Conservation (phyloP, 2,888 invertebrate species). For the Amiota mariae region DNA sequence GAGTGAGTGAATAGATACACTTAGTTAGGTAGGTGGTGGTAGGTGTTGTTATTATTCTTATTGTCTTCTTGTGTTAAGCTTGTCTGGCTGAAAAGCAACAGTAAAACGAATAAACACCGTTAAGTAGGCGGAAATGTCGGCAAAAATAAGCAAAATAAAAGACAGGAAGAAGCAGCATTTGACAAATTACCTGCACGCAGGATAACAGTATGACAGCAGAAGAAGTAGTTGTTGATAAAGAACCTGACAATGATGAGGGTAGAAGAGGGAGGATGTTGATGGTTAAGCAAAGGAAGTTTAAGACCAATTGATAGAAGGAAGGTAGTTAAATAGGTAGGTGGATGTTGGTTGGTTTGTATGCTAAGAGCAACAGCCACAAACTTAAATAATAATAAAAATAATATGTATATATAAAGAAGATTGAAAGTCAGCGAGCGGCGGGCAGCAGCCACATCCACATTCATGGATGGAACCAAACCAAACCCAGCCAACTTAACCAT, state of each 20-base stretch:
- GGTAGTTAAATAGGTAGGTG: no score
- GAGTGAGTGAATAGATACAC: neutral
- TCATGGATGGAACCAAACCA: no score
- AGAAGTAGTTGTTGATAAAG: no score
- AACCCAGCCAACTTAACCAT: no score
- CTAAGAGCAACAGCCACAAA: neutral
- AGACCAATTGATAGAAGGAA: no score
- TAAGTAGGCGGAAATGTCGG: conserved; percentile 12
- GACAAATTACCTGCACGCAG: conserved; percentile 60
- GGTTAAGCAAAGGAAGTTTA: no score
- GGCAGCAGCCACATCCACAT: neutral
- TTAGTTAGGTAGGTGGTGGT: neutral
- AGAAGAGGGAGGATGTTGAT: no score
- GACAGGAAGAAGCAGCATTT: conserved; percentile 46
- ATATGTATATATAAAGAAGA: neutral
- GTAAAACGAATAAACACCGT: neutral
- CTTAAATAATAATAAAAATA: conserved; percentile 39
- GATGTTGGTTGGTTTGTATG: no score
- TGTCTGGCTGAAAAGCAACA: neutral
- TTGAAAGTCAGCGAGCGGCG: neutral
- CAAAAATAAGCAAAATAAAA: conserved; percentile 25
- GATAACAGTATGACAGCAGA: neutral
- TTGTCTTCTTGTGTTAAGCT: neutral
- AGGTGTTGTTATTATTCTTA: neutral
- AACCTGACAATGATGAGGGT: no score